Evolutionary conservation across 2,888 invertebrate genomes (phyloP).

Genomic region (Lasioglossum leucozonium): DNA sequence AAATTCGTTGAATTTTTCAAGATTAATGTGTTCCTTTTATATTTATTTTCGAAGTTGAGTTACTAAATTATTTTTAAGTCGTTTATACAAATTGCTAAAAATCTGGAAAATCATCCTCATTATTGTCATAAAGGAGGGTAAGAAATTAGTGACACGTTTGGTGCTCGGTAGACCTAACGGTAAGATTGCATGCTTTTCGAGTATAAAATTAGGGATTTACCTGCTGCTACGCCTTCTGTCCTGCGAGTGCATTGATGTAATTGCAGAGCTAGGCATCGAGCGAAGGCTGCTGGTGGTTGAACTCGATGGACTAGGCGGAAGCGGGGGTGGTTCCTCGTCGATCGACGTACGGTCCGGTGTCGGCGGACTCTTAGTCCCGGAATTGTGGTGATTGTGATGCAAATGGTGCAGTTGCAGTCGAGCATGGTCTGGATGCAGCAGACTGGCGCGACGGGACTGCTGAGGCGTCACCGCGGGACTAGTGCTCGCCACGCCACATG

Average conservation of each 20-base stretch:
- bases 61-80: no score
- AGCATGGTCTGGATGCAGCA: slow-evolving; percentile 90
- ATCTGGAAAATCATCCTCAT: no score
- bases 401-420: slow-evolving; percentile 86
- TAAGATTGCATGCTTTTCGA: not conserved
- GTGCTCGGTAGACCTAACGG: not conserved
- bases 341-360: slow-evolving; percentile 84
- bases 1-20: no score
- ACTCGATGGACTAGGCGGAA: slow-evolving; percentile 82
- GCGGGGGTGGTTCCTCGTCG: slow-evolving; percentile 81
- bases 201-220: slow-evolving; percentile 55
- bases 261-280: slow-evolving; percentile 82
- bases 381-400: slow-evolving; percentile 83
- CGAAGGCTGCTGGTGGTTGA: slow-evolving; percentile 82
- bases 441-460: slow-evolving; percentile 86
- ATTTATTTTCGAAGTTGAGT: no score
- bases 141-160: not conserved
- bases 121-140: no score
- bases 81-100: no score
- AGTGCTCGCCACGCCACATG: slow-evolving; percentile 77
- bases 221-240: slow-evolving; percentile 82
- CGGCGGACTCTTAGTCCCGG: slow-evolving; percentile 79
- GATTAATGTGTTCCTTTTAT: no score
- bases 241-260: slow-evolving; percentile 80
- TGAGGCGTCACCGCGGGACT: slow-evolving; percentile 82